Evolutionary conservation across 2,113 vertebrate genomes (phyloP), one percentile per base, ranked within the genome.

Genomic region (Corydoras sp.): DNA sequence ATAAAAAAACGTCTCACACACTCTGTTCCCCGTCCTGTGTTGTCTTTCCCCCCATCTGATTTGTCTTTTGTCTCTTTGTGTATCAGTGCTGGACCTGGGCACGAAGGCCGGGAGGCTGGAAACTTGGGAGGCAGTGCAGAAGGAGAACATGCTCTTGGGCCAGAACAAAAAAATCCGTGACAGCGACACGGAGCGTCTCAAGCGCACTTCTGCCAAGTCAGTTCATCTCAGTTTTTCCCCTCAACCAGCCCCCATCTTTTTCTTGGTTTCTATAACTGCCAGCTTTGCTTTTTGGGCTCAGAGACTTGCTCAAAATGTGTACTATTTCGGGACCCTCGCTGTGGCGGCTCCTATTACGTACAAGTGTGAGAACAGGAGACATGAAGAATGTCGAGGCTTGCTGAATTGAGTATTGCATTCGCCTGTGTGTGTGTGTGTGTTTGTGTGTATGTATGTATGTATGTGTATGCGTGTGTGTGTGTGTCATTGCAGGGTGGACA

Each of bases 41-140:
- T 15, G 2, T 55, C 13, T 14, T 15, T 1, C 3, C 30, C n/a
- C 7, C 4, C 3, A 43, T 56, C 14, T 24, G 2, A 4, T 69
- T 14, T 14, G 54, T 54, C 12, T 15, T 18, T 4, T 60, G 10
- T 32, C 43, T 76, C 15, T 48, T 9, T 24, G 32, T 11, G 9
- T 5, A 18, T 15, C 76, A 95, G 93, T 83, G 75, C 62, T 91
- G 72, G 61, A 73, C 5, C 75, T 94, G 24, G 77, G 74, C 31
- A 80, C 78, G 15, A 79, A 81, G 0, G 88, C 91, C 59, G 84
- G 84, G 62, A 74, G 9, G 48, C 83, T 95, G 67, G 82, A 91
- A 71, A 92, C 90, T 0, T 95, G 93, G 93, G 93, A 94, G 66
- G 86, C 88, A 0, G 88, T 90, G 58, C 92, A 92, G 75, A 94